phyloP scores from a whole-genome alignment of 2,888 invertebrate genomes.

The Drosophila monieri region DNA sequence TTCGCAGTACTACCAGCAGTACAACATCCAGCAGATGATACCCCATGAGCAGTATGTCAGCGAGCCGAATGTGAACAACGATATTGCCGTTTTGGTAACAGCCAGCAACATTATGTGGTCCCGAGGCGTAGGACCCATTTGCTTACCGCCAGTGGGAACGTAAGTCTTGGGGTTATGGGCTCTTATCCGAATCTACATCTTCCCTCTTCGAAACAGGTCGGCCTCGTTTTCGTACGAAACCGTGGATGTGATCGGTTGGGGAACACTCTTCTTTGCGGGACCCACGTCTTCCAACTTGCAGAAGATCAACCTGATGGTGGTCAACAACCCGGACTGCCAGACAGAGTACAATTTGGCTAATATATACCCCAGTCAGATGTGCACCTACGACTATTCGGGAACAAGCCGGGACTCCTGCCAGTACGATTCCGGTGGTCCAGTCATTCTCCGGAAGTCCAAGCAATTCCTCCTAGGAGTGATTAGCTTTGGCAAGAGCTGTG shows the following conservation, averaged over 20 bases:
- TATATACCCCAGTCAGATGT: constrained; percentile 62
- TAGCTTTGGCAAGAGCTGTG: constrained; percentile 85
- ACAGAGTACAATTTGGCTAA: constrained; percentile 39
- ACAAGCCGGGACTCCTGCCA: constrained; percentile 84
- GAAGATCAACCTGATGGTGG: constrained; percentile 83
- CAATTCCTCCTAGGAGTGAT: constrained; percentile 85
- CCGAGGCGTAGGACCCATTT: constrained; percentile 86
- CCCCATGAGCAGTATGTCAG: constrained; percentile 59
- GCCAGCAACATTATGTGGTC: constrained; percentile 83
- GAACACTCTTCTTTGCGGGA: constrained; percentile 84
- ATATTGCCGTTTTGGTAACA: constrained; percentile 85
- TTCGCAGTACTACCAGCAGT: constrained; percentile 75
- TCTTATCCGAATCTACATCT: background rate
- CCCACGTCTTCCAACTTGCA: constrained; percentile 83
- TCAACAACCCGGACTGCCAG: constrained; percentile 56
- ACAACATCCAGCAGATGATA: constrained; percentile 73
- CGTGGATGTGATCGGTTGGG: constrained; percentile 84
- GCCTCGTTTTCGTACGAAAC: constrained; percentile 59
- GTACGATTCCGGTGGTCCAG: constrained; percentile 85
- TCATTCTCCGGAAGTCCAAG: constrained; percentile 82
- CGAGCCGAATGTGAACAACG: constrained; percentile 80
- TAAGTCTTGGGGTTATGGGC: constrained; percentile 47
- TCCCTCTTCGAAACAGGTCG: constrained; percentile 28
- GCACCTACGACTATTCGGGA: constrained; percentile 72
- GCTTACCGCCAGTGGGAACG: constrained; percentile 85